Evolutionary conservation across 2,888 invertebrate species (phyloP).

Genomic region (Hemicrepidius hirtus): DNA sequence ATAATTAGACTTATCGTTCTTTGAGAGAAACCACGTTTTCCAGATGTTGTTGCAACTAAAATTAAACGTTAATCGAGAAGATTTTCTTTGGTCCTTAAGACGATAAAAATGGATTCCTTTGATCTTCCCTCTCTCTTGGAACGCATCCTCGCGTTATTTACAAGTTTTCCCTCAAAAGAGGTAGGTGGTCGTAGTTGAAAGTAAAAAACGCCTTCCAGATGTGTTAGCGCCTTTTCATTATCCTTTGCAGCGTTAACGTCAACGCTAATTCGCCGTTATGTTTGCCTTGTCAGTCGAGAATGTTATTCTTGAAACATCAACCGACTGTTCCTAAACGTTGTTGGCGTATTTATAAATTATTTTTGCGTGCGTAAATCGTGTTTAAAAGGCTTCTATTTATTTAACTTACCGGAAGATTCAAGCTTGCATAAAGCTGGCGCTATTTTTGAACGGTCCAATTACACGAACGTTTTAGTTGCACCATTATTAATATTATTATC

Average conservation of each 20-base stretch:
- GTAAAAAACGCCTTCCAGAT: slow-evolving; percentile 31
- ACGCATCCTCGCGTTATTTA: slow-evolving; percentile 1
- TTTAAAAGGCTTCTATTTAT: slow-evolving; percentile 43
- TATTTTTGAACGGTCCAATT: slow-evolving; percentile 2
- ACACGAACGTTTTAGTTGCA: not conserved
- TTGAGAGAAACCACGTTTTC: slow-evolving; percentile 6
- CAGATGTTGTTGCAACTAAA: slow-evolving; percentile 6
- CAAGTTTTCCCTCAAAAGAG: not conserved
- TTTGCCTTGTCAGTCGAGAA: slow-evolving; percentile 42
- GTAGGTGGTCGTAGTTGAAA: slow-evolving; percentile 10
- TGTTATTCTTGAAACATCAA: slow-evolving; percentile 47
- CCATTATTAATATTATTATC: not conserved
- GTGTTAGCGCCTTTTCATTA: slow-evolving; percentile 13
- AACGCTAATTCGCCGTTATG: slow-evolving; percentile 37
- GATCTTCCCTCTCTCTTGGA: not conserved
- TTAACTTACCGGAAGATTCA: slow-evolving; percentile 20
- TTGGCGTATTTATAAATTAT: slow-evolving; percentile 18
- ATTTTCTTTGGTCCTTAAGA: too few relatives aligned
- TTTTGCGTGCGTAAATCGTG: slow-evolving; percentile 6
- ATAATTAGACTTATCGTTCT: slow-evolving; percentile 15
- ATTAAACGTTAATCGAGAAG: slow-evolving; percentile 8
- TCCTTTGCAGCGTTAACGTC: slow-evolving; percentile 18
- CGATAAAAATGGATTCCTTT: not conserved
- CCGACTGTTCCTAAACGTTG: slow-evolving; percentile 31
- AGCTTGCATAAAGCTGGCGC: not conserved